Evolutionary conservation across 2,113 vertebrate genomes (phyloP).

Genomic region (Amblyornis subalaris): DNA sequence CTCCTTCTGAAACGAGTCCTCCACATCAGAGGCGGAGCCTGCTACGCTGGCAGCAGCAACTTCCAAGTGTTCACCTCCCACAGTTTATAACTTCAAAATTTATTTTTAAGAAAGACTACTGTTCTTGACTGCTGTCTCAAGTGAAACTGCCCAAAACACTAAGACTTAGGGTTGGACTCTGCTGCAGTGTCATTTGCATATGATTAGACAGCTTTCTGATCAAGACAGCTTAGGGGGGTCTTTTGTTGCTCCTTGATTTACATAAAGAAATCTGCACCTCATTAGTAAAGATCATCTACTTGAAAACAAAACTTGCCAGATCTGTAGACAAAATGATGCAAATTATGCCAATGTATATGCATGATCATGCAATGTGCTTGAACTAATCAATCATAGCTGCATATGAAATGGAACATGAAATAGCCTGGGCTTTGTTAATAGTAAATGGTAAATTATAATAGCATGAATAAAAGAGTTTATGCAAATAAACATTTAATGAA

Average conservation of each 20-base stretch:
- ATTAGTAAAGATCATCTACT: background rate
- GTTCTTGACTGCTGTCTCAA: background rate
- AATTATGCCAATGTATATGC: conserved; percentile 29
- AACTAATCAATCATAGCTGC: conserved; percentile 32
- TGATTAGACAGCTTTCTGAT: background rate
- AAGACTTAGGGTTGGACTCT: background rate
- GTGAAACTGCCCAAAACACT: background rate
- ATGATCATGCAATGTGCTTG: conserved; percentile 32
- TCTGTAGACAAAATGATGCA: conserved; percentile 10
- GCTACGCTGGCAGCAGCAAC: no score
- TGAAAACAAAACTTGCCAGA: conserved; percentile 1
- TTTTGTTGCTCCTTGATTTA: background rate
- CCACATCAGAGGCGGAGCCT: no score
- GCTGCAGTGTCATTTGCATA: background rate
- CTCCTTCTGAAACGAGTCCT: no score
- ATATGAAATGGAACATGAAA: conserved; percentile 25
- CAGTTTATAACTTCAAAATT: background rate
- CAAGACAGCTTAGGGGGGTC: background rate
- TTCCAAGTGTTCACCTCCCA: no score
- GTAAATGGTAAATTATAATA: conserved; percentile 6
- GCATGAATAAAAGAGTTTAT: conserved; percentile 31
- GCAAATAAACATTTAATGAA: conserved; percentile 40
- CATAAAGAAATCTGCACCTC: background rate
- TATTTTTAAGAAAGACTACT: background rate
- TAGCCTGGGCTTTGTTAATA: conserved; percentile 28